Evolutionary conservation across 2,888 invertebrate species (phyloP).

Genomic region (Balanococcus diminutus): DNA sequence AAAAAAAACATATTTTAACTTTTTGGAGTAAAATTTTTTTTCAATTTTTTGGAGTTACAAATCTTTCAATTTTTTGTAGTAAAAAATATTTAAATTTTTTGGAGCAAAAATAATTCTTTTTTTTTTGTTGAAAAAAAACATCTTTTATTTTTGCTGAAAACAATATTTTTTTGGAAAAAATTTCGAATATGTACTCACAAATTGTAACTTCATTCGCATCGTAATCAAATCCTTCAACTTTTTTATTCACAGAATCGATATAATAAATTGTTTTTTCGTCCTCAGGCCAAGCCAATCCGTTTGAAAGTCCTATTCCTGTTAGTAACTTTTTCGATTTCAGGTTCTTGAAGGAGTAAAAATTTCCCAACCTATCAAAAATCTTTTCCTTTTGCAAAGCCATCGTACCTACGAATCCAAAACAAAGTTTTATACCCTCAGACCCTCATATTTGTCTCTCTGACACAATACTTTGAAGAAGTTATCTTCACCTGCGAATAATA

Average conservation of each 20-base stretch:
- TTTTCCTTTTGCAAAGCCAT: not conserved
- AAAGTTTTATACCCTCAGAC: too few relatives aligned
- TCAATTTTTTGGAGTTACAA: too few relatives aligned
- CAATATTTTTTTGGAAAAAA: too few relatives aligned
- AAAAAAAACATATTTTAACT: too few relatives aligned
- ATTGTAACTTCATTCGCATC: slow-evolving; percentile 61
- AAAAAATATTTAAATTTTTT: too few relatives aligned
- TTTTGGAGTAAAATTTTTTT: too few relatives aligned
- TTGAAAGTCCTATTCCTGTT: slow-evolving; percentile 69
- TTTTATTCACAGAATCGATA: slow-evolving; percentile 63
- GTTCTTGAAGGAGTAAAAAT: slow-evolving; percentile 41
- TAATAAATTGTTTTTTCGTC: slow-evolving; percentile 69
- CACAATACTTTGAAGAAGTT: too few relatives aligned
- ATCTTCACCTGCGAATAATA: slow-evolving; percentile 68
- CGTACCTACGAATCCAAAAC: not conserved
- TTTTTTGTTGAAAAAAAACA: too few relatives aligned
- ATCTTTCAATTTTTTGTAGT: too few relatives aligned
- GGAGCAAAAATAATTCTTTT: too few relatives aligned
- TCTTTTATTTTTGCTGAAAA: too few relatives aligned
- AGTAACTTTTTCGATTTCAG: not conserved
- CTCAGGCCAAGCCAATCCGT: slow-evolving; percentile 79
- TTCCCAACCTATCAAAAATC: not conserved
- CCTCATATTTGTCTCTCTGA: too few relatives aligned
- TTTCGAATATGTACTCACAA: slow-evolving; percentile 39
- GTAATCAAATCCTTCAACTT: slow-evolving; percentile 74